Evolutionary conservation across 2,113 vertebrate genomes (phyloP), one percentile per base, ranked within the genome.

Genomic region (Lates calcarifer): DNA sequence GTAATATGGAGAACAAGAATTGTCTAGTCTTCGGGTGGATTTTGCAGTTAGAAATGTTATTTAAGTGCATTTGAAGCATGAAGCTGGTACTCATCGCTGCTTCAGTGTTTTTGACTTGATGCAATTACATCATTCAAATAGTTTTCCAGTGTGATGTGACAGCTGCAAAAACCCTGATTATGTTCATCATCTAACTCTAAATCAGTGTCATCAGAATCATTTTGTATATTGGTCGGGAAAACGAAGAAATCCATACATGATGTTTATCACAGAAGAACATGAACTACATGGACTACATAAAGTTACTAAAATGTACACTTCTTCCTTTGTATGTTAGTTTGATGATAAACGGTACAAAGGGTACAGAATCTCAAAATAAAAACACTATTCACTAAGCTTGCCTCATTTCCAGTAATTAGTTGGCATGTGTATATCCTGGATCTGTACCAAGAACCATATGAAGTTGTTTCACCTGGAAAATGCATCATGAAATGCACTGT

Each of bases 401-500:
- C 39, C 31, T 57, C 2, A n/a, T n/a, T 58, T 58, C 28, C 12
- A 61, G 33, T 56, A 41, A 13, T 41, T 13, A 41, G 13, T 2
- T 13, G 12, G 39, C 14, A n/a, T 47, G 39, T 56, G 31, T 26
- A 66, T 80, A 29, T 62, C 8, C 43, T 69, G 55, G 20, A 81
- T 33, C 28, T 85, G 53, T 15, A 84, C 26, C 51, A 47, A 49
- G 10, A 86, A 45, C 20, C 56, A 37, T n/a, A 64, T 58, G 58
- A 58, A 47, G 64, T 51, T 26, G 74, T 53, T 74, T 77, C 66
- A 76, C 61, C 35, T 45, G 61, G 28, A 70, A 74, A 81, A 55
- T 56, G 26, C 7, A 31, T 82, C 51, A 74, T 45, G 41, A 77
- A 87, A 79, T 51, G 41, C 35, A 72, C 43, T 69, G 45, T 51